Conservation (phyloP, 2,888 invertebrate species). For the Acronicta leporina region DNA sequence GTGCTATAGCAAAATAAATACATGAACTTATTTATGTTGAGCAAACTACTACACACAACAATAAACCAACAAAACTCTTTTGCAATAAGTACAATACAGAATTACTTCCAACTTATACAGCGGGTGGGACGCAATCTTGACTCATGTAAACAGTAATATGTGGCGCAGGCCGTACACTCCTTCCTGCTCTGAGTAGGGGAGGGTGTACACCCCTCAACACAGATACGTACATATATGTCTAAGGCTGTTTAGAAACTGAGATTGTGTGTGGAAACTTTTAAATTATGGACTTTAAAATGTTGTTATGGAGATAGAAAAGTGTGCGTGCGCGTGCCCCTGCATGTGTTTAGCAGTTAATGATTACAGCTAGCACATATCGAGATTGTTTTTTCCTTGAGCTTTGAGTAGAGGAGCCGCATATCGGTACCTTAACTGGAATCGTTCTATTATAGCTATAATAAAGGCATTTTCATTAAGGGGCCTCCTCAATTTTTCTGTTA, state of each 20-base stretch:
- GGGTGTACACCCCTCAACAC: constrained; percentile 19
- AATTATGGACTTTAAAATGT: constrained; percentile 39
- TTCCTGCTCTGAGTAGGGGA: constrained; percentile 20
- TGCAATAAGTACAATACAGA: constrained; percentile 33
- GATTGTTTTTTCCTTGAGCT: too few relatives aligned
- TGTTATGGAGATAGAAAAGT: constrained; percentile 35
- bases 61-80: constrained; percentile 43
- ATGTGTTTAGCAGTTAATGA: neutral
- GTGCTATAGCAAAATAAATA: too few relatives aligned
- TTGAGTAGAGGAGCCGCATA: too few relatives aligned
- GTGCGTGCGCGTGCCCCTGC: neutral
- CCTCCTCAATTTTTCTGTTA: too few relatives aligned
- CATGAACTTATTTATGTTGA: too few relatives aligned
- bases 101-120: constrained; percentile 24
- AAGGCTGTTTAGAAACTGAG: constrained; percentile 42
- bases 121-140: constrained; percentile 48
- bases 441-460: too few relatives aligned
- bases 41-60: constrained; percentile 14
- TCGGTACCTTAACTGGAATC: too few relatives aligned
- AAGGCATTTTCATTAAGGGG: too few relatives aligned
- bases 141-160: constrained; percentile 58
- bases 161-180: constrained; percentile 28
- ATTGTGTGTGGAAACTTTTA: constrained; percentile 30
- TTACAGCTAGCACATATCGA: too few relatives aligned
- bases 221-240: constrained; percentile 37